These are phyloP conservation scores for Setipinna tenuifilis DNA, from an alignment of 2,797 vertebrate species.

Conservation along the genomic window DNA sequence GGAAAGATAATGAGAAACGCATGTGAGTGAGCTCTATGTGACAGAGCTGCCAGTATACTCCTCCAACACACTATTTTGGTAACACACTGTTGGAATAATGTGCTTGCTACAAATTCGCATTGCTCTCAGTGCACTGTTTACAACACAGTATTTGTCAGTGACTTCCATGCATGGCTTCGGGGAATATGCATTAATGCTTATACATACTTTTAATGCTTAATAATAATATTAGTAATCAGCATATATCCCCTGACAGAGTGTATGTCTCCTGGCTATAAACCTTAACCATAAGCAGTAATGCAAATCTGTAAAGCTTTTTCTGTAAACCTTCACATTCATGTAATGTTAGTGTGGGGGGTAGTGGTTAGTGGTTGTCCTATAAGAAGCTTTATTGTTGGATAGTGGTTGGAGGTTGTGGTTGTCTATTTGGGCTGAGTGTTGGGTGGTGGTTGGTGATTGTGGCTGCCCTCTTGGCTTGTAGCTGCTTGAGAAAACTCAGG, in stretches of 20 bases:
- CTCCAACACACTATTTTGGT: neutral
- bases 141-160: neutral
- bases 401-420: neutral
- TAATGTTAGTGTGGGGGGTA: no score
- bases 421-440: no score
- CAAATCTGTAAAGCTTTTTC: no score
- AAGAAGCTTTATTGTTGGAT: no score
- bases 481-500: conserved; percentile 10
- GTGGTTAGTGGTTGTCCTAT: no score
- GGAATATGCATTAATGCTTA: no score
- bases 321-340: no score
- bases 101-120: neutral
- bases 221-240: no score
- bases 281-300: no score
- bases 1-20: neutral
- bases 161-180: neutral
- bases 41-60: neutral
- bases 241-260: no score
- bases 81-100: neutral
- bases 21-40: neutral
- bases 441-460: neutral
- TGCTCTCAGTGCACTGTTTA: neutral
- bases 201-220: no score
- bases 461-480: neutral
- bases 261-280: no score